Base-by-base conservation (phyloP, 2,888 invertebrate genomes). In the Hanleya hanleyi region DNA sequence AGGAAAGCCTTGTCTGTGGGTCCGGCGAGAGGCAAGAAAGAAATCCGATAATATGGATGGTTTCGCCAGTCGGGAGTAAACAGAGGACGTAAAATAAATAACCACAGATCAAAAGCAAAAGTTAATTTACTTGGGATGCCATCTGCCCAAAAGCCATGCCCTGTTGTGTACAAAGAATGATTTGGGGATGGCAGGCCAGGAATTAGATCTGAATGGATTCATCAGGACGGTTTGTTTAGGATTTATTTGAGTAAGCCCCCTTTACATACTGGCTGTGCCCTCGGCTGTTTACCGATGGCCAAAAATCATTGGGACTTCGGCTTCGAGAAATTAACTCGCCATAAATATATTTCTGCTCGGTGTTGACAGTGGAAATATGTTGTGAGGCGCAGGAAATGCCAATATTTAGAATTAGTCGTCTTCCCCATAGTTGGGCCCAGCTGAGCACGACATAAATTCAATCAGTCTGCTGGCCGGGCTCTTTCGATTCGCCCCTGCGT, bases 361-460 rank as follows among this genome's bases (percentile, higher is more conserved):
- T 76, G 71, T 78, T 78, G 78, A 76, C 76, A 70, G 64, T 70
- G 69, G 72, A 72, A 76, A 78, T 78, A 76, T 78, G 78, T 76
- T 74, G 70, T 76, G 71, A 71, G 74, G 73, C 74, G 74, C 67
- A 70, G 74, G 75, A 78, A 76, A 76, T 74, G 76, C 74, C 78
- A 74, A 76, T 76, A 78, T 76, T 78, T 76, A 70, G 76, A 72
- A 72, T 74, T 70, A 74, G 72, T 78, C 72, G 51, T 71, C 67
- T 68, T 57, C 57, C 50, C 38, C 47, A 62, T 57, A 61, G 65
- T 65, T 51, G 67, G 37, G 61, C 61, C 51, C 62, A 38, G 65
- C 70, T 70, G 61, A 51, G 71, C 61, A 26, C 49, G 71, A 64
- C 67, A 61, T 41, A 70, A 70, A 77, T 73, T 74, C 74, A 77